Evolutionary conservation across 2,797 vertebrate genomes (phyloP), one percentile per base, ranked within the genome.

Genomic region (Scomberomorus guttatus): DNA sequence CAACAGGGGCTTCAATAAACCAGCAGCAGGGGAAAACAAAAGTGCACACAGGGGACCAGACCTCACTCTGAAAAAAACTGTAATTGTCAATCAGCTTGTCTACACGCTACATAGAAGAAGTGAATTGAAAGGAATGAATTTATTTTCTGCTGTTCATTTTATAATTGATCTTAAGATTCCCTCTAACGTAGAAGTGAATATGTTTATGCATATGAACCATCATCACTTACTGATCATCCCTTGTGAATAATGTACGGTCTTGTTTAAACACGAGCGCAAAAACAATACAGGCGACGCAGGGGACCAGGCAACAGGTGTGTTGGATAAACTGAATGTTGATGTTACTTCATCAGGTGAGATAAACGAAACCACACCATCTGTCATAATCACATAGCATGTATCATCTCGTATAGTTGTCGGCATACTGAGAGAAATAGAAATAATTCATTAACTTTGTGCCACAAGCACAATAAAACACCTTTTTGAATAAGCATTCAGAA

Each of bases 1-100:
- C 89, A 88, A 86, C 90, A 84, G 65, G 65, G 67, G 71, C 76
- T 84, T 92, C 87, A 92, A 92, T 93, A 90, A 91, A 90, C 68
- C 87, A 77, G 62, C 83, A 77, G 80, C 68, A 83, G 80, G 85
- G 82, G 83, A 90, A 93, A 92, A 92, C 87, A 77, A 80, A 83
- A 82, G 61, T 17, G 46, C 70, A 80, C 90, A 54, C 63, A 42
- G 15, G 90, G 81, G 91, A 85, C 46, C 59, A 34, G 27, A 37
- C 32, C 7, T 65, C 66, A 52, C 44, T 14, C 5, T 58, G 63
- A 13, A 42, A 77, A 61, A 75, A 72, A 73, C 22, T n/a, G 6
- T 12, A 44, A 37, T 2, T 0, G 2, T 46, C 46, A 54, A 42
- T 51, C 24, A 60, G 17, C 63, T 71, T 25, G 27, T 78, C 5